Evolutionary conservation across 1,140 invertebrate genomes (phyloP).

Genomic region (Mycetomoellerius zeteki): DNA sequence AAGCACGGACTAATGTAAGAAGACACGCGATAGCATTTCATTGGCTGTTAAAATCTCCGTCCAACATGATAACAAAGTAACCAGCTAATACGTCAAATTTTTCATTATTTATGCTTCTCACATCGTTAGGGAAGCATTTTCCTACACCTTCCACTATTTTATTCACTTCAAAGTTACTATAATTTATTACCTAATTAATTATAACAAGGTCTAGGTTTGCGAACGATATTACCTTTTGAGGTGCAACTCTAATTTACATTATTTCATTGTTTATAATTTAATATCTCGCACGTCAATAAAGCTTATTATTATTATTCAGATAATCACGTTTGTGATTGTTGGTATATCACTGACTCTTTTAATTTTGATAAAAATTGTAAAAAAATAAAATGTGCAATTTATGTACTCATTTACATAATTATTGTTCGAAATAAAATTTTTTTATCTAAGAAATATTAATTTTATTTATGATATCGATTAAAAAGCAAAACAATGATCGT

Average conservation of each 20-base stretch:
- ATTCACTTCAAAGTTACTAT: too few species aligned
- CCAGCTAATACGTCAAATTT: neutral
- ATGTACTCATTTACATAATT: neutral
- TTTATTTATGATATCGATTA: neutral
- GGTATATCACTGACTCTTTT: neutral
- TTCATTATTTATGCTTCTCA: neutral
- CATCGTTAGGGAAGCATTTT: neutral
- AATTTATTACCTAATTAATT: too few species aligned
- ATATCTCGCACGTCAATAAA: too few species aligned
- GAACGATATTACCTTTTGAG: too few species aligned
- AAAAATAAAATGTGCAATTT: neutral
- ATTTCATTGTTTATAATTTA: too few species aligned
- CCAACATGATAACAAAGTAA: neutral
- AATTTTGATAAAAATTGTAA: neutral
- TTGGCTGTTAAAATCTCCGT: conserved; percentile 33
- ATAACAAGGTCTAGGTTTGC: too few species aligned
- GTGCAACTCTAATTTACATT: too few species aligned
- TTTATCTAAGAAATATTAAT: neutral
- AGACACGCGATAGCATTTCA: conserved; percentile 56
- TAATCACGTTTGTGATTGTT: neutral
- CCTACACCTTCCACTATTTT: neutral
- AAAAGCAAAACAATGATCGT: neutral
- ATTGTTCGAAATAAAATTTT: neutral
- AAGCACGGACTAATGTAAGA: neutral
- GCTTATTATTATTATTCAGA: neutral